These are phyloP conservation scores for Calypte anna DNA, from an alignment of 2,113 vertebrate species.

Conservation along the genomic window DNA sequence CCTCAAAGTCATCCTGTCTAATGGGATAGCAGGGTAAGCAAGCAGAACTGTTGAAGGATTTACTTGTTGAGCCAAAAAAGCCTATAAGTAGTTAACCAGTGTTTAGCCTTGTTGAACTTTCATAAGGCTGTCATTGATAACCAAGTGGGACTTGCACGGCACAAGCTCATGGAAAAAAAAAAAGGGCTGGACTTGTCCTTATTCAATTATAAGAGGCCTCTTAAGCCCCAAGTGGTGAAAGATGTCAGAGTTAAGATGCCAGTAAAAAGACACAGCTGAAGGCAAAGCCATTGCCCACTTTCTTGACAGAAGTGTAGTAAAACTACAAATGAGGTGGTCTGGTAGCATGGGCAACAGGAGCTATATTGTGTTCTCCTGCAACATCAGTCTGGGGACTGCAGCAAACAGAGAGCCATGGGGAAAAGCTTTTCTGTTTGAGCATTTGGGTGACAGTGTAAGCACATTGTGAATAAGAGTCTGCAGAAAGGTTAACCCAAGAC, in stretches of 20 bases:
- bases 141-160: neutral
- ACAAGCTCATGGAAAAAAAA: neutral
- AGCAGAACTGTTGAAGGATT: conserved; percentile 42
- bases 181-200: neutral
- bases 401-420: neutral
- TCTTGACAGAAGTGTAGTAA: neutral
- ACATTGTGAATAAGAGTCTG: neutral
- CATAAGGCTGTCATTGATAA: conserved; percentile 21
- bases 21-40: neutral
- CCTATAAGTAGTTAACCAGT: conserved; percentile 1
- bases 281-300: neutral
- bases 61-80: conserved; percentile 15
- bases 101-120: conserved; percentile 20
- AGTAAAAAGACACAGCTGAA: conserved; percentile 11
- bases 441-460: neutral
- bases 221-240: conserved; percentile 18
- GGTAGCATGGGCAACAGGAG: neutral
- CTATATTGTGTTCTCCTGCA: neutral
- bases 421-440: neutral
- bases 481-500: neutral
- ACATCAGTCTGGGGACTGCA: accelerated
- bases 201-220: conserved; percentile 4
- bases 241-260: neutral
- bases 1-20: neutral
- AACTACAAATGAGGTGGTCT: neutral